Base-by-base conservation (phyloP, 2,888 invertebrate genomes). In the Xiphydria camelus region DNA sequence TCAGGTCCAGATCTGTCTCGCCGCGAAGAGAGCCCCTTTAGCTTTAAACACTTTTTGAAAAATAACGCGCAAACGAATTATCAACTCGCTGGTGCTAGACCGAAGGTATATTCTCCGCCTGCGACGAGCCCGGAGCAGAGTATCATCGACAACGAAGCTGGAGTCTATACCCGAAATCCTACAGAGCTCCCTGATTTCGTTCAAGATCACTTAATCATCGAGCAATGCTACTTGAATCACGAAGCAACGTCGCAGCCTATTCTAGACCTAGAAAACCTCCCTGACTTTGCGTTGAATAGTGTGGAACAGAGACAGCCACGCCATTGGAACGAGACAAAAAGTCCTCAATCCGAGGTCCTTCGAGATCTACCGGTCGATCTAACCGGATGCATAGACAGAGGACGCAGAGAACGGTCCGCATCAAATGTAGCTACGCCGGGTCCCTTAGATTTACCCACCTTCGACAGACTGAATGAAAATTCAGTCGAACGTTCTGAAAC, bases 141-240 rank as follows among this genome's bases (percentile, higher is more conserved):
- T 40, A 78, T 77, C 53, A 75, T 80, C 53, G 79, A 79, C 57
- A 79, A 78, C 65, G 75, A 82, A 75, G 64, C 79, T 68, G 68
- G 81, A 35, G 70, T 78, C 33, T 76, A 78, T 48, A 71, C 79
- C 1, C 76, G 81, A 43, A 80, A 79, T 59, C 79, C 86, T 58
- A 86, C 87, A 2, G 86, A 86, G 5, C 71, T 91, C 55, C 92
- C 92, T 0, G 92, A 92, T 72, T 92, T 92, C 77, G 92, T 93
- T 39, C 92, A 92, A 71, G 92, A 92, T 75, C 92, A 92, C 75
- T 82, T 91, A 73, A 82, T 91, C 57, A 86, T 91, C 25, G 89
- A 89, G 67, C 88, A 90, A 61, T 85, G 85, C 51, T 87, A 86
- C 72, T 77, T 87, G 61, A 71, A 68, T 39, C 59, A 62, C 10